Base-by-base conservation (phyloP, 2,113 vertebrate species). In the Panthera leo region DNA sequence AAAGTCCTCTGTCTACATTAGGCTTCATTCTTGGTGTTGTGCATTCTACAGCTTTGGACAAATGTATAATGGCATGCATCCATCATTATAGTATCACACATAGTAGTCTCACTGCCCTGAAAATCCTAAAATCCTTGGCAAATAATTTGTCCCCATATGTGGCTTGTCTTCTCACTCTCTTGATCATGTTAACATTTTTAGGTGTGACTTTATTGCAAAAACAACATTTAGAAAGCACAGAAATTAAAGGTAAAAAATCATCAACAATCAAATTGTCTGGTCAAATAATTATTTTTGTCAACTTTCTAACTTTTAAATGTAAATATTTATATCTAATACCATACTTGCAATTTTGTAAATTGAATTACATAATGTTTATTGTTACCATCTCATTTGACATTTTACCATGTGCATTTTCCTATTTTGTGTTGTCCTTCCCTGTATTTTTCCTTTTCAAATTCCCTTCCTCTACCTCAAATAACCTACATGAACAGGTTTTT, bases 171-270 rank as follows among this genome's bases (percentile, higher is more conserved):
- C 42, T 84, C n/a, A 93, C 39, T 58, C 58, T 68, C 31, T 76
- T 76, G 31, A 36, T 75, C 31, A 75, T 31, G 15, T 36, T 76
- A 55, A 67, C 25, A 36, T 36, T 85, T 85, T 73, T 53, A 58
- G n/a, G 23, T 36, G 45, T 45, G 70, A 85, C 79, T 84, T 89
- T 92, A 92, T 58, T 94, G 15, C 15, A 85, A 86, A 92, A 96
- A 31, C 4, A 84, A 73, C 27, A 53, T 73, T 67, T 1, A 76
- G 95, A 70, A 86, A 91, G 29, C 3, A 70, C 29, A 70, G 10
- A 65, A 76, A 82, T 87, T 86, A 18, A 88, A 84, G 76, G 19
- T 11, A 45, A 96, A 48, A 86, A 29, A 36, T 55, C 11, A 61
- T 34, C 16, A 82, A 68, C 4, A 71, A 61, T 82, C 48, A 85